Conservation (phyloP, 1,140 invertebrate species). For the Eumeta japonica region DNA sequence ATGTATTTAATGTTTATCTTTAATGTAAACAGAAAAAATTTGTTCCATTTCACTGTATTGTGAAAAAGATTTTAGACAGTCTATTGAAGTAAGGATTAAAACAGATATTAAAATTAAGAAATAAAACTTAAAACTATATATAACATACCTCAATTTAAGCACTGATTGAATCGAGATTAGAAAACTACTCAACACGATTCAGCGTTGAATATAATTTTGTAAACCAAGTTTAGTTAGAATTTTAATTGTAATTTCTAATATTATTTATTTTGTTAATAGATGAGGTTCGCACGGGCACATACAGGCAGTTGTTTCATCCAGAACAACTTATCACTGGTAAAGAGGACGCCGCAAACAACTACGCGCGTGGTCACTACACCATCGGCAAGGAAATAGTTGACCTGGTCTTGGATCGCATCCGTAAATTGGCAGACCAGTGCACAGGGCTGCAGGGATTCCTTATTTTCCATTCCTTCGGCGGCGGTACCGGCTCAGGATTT, state of each 20-base stretch:
- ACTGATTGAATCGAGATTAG: no score
- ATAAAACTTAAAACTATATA: no score
- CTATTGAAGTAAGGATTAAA: no score
- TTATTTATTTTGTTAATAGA: conserved; percentile 36
- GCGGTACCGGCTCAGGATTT: conserved; percentile 87
- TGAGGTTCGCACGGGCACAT: conserved; percentile 80
- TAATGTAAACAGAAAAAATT: not conserved
- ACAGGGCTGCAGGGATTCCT: conserved; percentile 86
- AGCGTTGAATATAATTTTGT: no score
- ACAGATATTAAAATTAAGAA: no score
- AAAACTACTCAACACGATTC: no score
- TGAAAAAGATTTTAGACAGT: no score
- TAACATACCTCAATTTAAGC: no score
- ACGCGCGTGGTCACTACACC: conserved; percentile 87
- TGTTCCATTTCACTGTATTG: no score
- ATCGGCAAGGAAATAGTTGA: conserved; percentile 88
- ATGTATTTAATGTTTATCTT: no score
- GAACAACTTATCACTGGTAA: conserved; percentile 84
- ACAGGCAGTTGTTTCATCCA: conserved; percentile 82
- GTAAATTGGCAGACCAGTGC: conserved; percentile 85
- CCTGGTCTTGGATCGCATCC: conserved; percentile 75
- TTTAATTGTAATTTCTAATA: no score
- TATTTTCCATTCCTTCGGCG: conserved; percentile 89
- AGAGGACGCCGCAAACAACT: conserved; percentile 89
- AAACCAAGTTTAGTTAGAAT: no score